Evolutionary conservation across 2,797 vertebrate genomes (phyloP), one percentile per base, ranked within the genome.

Genomic region (Catharus ustulatus): DNA sequence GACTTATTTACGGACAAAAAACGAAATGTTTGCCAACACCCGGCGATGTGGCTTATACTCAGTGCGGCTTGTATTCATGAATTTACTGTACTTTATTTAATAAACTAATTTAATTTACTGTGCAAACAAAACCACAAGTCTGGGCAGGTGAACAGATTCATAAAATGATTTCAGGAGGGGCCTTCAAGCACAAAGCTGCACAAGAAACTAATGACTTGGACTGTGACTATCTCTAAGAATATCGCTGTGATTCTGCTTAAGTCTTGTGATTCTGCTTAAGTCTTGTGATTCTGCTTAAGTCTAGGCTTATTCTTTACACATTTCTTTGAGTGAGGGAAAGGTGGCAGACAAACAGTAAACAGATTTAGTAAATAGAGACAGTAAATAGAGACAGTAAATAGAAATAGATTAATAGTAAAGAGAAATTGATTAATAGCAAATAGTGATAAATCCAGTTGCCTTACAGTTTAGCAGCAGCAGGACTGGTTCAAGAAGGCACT

Each of bases 91-190:
- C 45, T 63, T 73, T 9, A 40, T 66, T 89, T 91, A 81, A 87
- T 73, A 81, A 91, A 93, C 61, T 84, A 78, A 92, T 87, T 90
- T 83, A 45, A 22, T 89, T 91, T 91, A 54, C 80, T 73, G 38
- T 84, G 67, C 63, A 90, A 95, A 91, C 89, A 93, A 94, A 93
- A 36, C 77, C 55, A 20, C 77, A 58, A 71, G 59, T 27, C 77
- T 86, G 30, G 45, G 42, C 69, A 91, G 48, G 76, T 76, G 76
- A 89, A 76, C 11, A 78, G 51, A 66, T 73, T 85, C 49, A 11
- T 61, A 46, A 79, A 30, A 63, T 29, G 18, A 34, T 86, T 95
- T 82, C 57, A 79, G n/a, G 24, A 76, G 67, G 59, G 34, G 55
- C 21, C 73, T 89, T 84, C 51, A 34, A 57, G 26, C 32, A 23